phyloP scores from a whole-genome alignment of 1,140 invertebrate species.

The Armadillidium nasatum region DNA sequence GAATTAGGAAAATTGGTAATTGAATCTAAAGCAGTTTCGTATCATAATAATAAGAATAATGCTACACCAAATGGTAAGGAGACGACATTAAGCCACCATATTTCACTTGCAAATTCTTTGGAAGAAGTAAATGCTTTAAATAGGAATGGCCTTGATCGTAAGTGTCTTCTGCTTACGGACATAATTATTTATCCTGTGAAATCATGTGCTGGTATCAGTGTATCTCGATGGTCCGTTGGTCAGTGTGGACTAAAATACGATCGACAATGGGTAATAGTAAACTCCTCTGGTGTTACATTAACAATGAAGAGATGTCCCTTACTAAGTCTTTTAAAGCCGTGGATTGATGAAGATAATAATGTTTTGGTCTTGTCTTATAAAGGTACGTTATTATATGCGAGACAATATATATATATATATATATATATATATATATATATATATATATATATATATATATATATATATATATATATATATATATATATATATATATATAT shows the following conservation, averaged over 20 bases:
- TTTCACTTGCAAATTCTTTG: not conserved
- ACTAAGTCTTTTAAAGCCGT: conserved; percentile 75
- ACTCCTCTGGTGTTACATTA: conserved; percentile 67
- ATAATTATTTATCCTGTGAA: conserved; percentile 90
- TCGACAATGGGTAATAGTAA: conserved; percentile 82
- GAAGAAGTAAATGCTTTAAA: not conserved
- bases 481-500: too few relatives aligned
- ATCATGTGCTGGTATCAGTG: conserved; percentile 71
- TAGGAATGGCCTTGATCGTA: not conserved
- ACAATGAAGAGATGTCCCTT: conserved; percentile 80
- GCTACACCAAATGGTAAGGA: too few relatives aligned
- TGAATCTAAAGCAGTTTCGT: not conserved
- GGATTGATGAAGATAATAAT: conserved; percentile 60
- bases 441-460: too few relatives aligned
- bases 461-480: too few relatives aligned
- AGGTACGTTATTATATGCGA: conserved; percentile 52
- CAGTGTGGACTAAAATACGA: conserved; percentile 76
- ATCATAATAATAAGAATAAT: too few relatives aligned
- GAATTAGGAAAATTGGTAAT: not conserved
- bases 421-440: too few relatives aligned
- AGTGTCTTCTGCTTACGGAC: conserved; percentile 53
- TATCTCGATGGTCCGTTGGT: conserved; percentile 65
- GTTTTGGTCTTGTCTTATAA: conserved; percentile 63
- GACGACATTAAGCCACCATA: not conserved
- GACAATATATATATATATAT: too few relatives aligned